Evolutionary conservation across 2,888 invertebrate genomes (phyloP).

Genomic region (Volucella bombylans): DNA sequence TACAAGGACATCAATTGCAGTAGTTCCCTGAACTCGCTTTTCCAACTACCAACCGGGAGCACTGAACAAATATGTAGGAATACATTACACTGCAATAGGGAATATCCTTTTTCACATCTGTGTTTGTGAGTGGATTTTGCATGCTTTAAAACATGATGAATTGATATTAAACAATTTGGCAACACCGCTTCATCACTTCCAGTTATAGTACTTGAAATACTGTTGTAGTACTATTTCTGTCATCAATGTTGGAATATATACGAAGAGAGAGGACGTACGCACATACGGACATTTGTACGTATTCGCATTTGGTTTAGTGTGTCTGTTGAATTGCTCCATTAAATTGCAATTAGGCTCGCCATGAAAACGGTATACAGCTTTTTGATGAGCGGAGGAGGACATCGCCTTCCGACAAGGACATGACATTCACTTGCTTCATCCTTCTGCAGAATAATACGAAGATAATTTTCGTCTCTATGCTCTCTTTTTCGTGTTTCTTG

Average conservation of each 20-base stretch:
- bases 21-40: slow-evolving; percentile 20
- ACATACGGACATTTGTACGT: background rate
- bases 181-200: slow-evolving; percentile 36
- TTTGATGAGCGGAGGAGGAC: slow-evolving; percentile 11
- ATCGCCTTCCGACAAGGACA: slow-evolving; percentile 46
- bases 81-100: background rate
- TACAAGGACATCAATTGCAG: slow-evolving; percentile 32
- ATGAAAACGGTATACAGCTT: slow-evolving; percentile 18
- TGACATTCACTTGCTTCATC: slow-evolving; percentile 46
- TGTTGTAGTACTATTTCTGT: slow-evolving; percentile 14
- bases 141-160: background rate
- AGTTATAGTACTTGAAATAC: slow-evolving; percentile 24
- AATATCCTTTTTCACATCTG: slow-evolving; percentile 17
- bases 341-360: slow-evolving; percentile 66
- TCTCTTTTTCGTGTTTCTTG: slow-evolving; percentile 40
- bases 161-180: slow-evolving; percentile 35
- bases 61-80: slow-evolving; percentile 10
- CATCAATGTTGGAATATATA: slow-evolving; percentile 22
- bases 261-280: slow-evolving; percentile 2
- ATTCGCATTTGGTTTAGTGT: slow-evolving; percentile 10
- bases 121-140: background rate
- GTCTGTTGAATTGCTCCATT: slow-evolving; percentile 60
- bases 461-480: slow-evolving; percentile 37
- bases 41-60: slow-evolving; percentile 1
- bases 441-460: slow-evolving; percentile 28